Percentiles rank a stretch among this genome's conserved stretches.
These are phyloP conservation scores for Pseudoatta argentina DNA, from an alignment of 1,140 invertebrate species.

Conservation along the genomic window DNA sequence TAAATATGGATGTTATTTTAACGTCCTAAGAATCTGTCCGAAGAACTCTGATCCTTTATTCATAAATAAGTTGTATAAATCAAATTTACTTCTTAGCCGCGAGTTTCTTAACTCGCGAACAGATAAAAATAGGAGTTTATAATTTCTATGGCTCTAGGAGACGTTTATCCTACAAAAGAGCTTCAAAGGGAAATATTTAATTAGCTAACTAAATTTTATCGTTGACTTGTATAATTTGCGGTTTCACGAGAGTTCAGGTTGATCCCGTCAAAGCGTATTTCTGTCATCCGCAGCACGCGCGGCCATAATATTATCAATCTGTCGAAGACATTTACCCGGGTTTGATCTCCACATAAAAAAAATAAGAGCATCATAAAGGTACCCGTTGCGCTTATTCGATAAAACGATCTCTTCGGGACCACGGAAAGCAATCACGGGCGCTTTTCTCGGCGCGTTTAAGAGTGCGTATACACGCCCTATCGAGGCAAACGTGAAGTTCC, in stretches of 20 bases:
- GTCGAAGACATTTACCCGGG: not conserved
- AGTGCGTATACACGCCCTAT: conserved; percentile 25
- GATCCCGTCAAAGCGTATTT: not conserved
- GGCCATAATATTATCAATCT: conserved; percentile 13
- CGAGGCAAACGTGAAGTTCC: conserved; percentile 46
- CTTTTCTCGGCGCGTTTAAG: conserved; percentile 8
- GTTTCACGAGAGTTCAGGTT: not conserved
- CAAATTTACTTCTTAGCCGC: conserved; percentile 14
- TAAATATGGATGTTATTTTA: conserved; percentile 18
- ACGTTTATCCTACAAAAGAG: conserved; percentile 7
- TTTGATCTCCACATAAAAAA: conserved; percentile 37
- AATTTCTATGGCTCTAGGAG: not conserved
- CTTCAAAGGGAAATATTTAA: conserved; percentile 12
- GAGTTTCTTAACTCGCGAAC: not conserved
- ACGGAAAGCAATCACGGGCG: conserved; percentile 29
- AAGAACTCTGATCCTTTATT: conserved; percentile 31
- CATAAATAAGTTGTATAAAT: conserved; percentile 47
- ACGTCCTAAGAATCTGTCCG: not conserved
- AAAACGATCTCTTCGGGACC: conserved; percentile 25
- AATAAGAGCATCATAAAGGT: conserved; percentile 34
- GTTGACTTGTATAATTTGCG: not conserved
- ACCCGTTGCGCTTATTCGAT: not conserved
- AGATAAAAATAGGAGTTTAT: conserved; percentile 39
- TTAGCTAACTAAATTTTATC: not conserved
- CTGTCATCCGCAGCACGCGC: not conserved